Evolutionary conservation across 2,113 vertebrate species (phyloP).

Genomic region (Trachemys scripta): DNA sequence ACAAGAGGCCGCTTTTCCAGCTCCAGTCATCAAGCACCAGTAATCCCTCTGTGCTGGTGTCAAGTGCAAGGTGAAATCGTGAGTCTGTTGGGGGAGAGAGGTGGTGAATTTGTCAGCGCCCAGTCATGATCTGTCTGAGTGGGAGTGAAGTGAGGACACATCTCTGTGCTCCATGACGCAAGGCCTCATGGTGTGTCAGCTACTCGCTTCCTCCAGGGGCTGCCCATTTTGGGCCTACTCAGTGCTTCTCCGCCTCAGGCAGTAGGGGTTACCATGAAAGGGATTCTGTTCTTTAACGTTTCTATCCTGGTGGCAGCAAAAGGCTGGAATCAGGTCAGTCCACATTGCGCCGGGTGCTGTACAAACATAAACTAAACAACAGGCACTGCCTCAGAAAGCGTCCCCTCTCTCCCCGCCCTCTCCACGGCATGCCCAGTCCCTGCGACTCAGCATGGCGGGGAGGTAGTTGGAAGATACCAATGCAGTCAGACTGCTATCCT

Average conservation of each 20-base stretch:
- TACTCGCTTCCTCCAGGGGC: rapidly evolving
- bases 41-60: background rate
- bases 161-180: rapidly evolving
- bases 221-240: background rate
- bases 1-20: rapidly evolving
- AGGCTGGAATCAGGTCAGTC: constrained; percentile 3
- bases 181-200: constrained; percentile 27
- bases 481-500: background rate
- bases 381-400: background rate
- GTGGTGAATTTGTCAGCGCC: constrained; percentile 60
- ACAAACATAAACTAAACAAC: background rate
- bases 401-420: background rate
- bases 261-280: background rate
- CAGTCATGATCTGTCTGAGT: background rate
- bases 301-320: background rate
- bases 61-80: background rate
- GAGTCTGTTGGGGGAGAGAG: background rate
- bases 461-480: background rate
- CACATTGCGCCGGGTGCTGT: background rate
- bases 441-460: background rate
- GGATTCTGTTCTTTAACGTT: constrained; percentile 1
- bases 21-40: background rate
- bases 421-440: rapidly evolving
- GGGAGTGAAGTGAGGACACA: constrained; percentile 62
- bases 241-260: background rate